Percentiles rank a stretch among this genome's conserved stretches.
phyloP scores from a whole-genome alignment of 2,113 vertebrate genomes.

The Lophura nycthemera region DNA sequence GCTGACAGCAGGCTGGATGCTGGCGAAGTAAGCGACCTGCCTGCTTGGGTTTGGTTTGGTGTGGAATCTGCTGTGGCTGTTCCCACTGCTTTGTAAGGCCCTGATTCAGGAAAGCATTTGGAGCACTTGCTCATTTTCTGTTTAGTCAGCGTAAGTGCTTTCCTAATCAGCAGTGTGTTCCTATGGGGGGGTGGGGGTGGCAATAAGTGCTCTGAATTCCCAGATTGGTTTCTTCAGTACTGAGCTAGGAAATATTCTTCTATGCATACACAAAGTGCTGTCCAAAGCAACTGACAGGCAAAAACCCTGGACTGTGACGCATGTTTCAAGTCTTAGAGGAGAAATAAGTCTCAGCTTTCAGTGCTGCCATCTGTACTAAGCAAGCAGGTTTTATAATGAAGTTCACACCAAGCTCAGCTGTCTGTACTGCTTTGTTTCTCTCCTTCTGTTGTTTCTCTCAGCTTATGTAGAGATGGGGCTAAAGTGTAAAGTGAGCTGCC shows the following conservation, averaged over 20 bases:
- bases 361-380: slow-evolving; percentile 3
- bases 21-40: slow-evolving; percentile 58
- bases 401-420: slow-evolving; percentile 47
- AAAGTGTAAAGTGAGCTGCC: background rate
- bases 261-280: background rate
- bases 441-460: slow-evolving; percentile 50
- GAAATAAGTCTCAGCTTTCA: background rate
- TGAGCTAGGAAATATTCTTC: background rate
- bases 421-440: slow-evolving; percentile 18
- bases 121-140: fast-evolving
- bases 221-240: background rate
- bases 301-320: background rate
- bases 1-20: slow-evolving; percentile 13
- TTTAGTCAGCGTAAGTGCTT: background rate
- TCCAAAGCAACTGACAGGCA: background rate
- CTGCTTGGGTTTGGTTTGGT: background rate
- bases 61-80: background rate
- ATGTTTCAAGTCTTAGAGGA: background rate
- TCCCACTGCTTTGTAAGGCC: background rate
- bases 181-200: background rate
- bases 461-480: background rate
- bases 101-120: background rate
- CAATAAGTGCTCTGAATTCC: background rate
- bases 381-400: background rate
- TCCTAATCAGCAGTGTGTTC: background rate